Base-by-base conservation (phyloP, 2,797 vertebrate species). In the Natrix natrix region DNA sequence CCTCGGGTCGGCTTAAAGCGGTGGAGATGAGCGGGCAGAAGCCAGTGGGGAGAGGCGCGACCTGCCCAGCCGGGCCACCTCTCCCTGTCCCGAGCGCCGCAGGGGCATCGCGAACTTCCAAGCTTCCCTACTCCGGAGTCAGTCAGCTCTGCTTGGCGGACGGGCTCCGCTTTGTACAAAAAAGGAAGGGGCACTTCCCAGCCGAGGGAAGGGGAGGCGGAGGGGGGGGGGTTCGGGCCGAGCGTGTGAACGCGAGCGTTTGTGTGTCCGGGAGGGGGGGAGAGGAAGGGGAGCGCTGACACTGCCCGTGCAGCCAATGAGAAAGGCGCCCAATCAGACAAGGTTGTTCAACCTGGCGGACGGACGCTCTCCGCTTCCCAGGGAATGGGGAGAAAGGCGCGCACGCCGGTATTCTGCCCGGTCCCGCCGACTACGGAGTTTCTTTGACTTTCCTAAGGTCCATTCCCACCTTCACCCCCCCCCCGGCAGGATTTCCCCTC, bases 231-330 rank as follows among this genome's bases (percentile, higher is more conserved):
- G 90, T 14, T 17, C 74, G 87, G 92, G 28, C 7, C 10, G 28
- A 55, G 92, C 86, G 92, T 13, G 92, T 74, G 92, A 60, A 52
- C 59, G 93, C 20, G 93, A 43, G 61, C 91, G 78, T 12, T 43
- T 55, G 92, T 20, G 92, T 32, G 93, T 5, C 55, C 12, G 13
- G 14, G 90, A 83, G 57, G 55, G 54, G 54, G 57, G 1, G 56
- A 52, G 10, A 52, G 54, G 16, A 22, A 91, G 88, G 93, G 94
- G 69, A 32, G 91, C 94, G 97, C 96, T 97, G 97, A 98, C 98
- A 96, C 98, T 96, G 97, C 95, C 43, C 48, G 61, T 43, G 52
- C 95, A 96, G 96, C 98, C 99, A 99, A 99, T 99, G 95, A 96
- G 97, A 94, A 95, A 89, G 95, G 90, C 94, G 90, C 90, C 90